Evolutionary conservation across 2,113 vertebrate genomes (phyloP), one percentile per base, ranked within the genome.

Genomic region (Boleophthalmus pectinirostris): DNA sequence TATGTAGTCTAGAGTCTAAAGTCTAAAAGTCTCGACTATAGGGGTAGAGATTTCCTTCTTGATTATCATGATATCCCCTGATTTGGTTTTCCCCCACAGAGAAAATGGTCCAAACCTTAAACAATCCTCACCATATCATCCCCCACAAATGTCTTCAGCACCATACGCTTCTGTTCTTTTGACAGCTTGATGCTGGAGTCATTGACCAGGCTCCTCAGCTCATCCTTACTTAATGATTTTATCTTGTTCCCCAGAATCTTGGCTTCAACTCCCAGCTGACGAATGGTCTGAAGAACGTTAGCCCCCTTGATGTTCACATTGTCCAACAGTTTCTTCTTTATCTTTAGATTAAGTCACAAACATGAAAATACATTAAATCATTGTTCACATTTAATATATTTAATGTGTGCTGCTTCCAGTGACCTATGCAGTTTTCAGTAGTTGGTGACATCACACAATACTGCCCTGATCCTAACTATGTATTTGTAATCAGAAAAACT

Each of bases 251-350:
- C 20, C 51, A 94, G 38, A 2, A 70, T n/a, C 0, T 65, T 75
- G 6, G 86, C 46, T 0, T 49, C 78, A 0, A 23, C 64, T 10
- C 87, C 90, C 66, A 93, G 69, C 29, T 69, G n/a, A 0, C 0
- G 5, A 20, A 91, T 11, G 21, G 71, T n/a, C 35, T 79, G 58
- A 24, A 14, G 13, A 2, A 15, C 0, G 10, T 1, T 60, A 35
- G 13, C 16, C 1, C n/a, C 0, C 0, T 0, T 72, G 3, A 33
- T 63, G 2, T 67, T 64, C n/a, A 79, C 21, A 63, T n/a, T 60
- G 66, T 54, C 20, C 21, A 89, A 46, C 11, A 94, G 81, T 1
- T 4, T 24, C 47, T 65, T 84, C 80, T 79, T 93, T 53, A 91
- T 43, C 92, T 94, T 73, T 35, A 23, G 33, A 25, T 45, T 65